Evolutionary conservation across 2,797 vertebrate species (phyloP).

Genomic region (Falco naumanni): DNA sequence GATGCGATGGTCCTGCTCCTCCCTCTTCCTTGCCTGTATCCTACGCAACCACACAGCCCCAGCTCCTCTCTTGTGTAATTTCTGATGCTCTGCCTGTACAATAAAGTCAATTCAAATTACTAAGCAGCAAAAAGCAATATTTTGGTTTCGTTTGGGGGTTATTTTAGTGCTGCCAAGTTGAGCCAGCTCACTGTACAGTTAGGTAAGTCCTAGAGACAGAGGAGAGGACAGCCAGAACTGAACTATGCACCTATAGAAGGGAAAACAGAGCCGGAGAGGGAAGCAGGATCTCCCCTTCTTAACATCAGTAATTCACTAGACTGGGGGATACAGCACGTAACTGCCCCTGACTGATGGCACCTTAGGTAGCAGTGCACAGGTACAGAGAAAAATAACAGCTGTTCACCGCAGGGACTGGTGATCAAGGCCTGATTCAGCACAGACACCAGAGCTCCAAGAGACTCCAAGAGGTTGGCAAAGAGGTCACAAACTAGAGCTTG

Average conservation of each 20-base stretch:
- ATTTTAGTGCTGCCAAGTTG: not conserved
- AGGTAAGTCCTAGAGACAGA: not conserved
- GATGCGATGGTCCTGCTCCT: not conserved
- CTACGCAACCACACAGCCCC: not conserved
- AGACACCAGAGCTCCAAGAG: not conserved
- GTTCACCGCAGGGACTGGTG: not conserved
- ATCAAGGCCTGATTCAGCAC: not conserved
- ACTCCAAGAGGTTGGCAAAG: not conserved
- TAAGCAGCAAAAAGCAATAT: not conserved
- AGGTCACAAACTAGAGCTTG: not conserved
- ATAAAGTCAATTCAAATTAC: not conserved
- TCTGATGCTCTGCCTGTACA: not conserved
- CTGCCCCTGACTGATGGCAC: not conserved
- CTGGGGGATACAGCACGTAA: not conserved
- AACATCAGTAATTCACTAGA: not conserved
- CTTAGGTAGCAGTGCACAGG: not conserved
- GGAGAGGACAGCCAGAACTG: not conserved
- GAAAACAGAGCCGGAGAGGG: not conserved
- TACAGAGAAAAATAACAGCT: not conserved
- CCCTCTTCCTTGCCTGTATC: not conserved
- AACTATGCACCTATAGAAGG: not conserved
- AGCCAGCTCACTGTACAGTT: not conserved
- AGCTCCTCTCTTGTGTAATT: not conserved
- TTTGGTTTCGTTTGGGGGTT: not conserved
- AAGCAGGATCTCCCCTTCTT: not conserved